A percentile compares a stretch with the other conserved stretches of the same genome.
Evolutionary conservation across 92 coral and sea anemone genomes (phyloP).

Genomic region (Metridium senile): DNA sequence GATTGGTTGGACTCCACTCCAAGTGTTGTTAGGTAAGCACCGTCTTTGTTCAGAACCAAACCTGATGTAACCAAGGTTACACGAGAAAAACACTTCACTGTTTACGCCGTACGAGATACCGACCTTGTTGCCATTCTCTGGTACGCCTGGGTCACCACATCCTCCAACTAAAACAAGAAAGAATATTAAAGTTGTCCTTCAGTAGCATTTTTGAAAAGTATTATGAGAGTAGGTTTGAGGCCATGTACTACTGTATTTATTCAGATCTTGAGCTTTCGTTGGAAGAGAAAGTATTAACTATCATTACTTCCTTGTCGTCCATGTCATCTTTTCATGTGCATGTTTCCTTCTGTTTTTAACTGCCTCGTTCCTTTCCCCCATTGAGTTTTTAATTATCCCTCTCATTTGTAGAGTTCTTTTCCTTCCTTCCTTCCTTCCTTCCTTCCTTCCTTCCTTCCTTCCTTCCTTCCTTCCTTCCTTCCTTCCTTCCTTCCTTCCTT

Average conservation of each 20-base stretch:
- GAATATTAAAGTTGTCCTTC: neutral
- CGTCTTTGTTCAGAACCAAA: slow-evolving; percentile 65
- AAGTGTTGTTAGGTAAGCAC: slow-evolving; percentile 77
- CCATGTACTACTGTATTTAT: neutral
- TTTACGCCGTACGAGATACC: slow-evolving; percentile 52
- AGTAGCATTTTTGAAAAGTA: neutral
- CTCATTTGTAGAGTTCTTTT: too few relatives aligned
- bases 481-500: too few relatives aligned
- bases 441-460: too few relatives aligned
- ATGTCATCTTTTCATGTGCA: too few relatives aligned
- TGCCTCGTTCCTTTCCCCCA: too few relatives aligned
- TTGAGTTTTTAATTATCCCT: too few relatives aligned
- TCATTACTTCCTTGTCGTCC: too few relatives aligned
- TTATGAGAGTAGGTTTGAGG: neutral
- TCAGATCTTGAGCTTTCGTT: too few relatives aligned
- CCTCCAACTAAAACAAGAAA: slow-evolving; percentile 27
- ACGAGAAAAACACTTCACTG: slow-evolving; percentile 55
- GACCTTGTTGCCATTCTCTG: slow-evolving; percentile 55
- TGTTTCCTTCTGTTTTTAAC: too few relatives aligned
- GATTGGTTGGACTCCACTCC: slow-evolving; percentile 82
- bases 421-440: too few relatives aligned
- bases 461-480: too few relatives aligned
- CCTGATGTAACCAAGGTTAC: slow-evolving; percentile 71
- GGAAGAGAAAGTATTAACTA: too few relatives aligned
- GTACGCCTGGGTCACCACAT: slow-evolving; percentile 71